Percentiles rank a stretch among this genome's conserved stretches.
phyloP scores from a whole-genome alignment of 1,140 invertebrate species.

The Drosophila orosa region DNA sequence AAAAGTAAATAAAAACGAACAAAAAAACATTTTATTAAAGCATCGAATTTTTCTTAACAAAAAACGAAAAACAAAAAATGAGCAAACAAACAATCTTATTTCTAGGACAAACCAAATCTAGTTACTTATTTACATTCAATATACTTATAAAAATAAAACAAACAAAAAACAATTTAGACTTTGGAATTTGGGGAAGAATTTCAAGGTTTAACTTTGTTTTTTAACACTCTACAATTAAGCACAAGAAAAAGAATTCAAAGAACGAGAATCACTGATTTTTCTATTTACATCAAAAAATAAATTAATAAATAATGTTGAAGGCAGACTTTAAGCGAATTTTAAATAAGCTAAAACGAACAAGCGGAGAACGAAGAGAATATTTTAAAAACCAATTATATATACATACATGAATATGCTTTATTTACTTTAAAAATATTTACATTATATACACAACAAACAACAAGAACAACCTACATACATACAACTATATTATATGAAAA shows the following conservation, averaged over 20 bases:
- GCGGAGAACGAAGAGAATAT: constrained; percentile 51
- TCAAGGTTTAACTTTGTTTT: constrained; percentile 76
- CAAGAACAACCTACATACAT: constrained; percentile 46
- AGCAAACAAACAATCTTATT: constrained; percentile 80
- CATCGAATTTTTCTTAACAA: constrained; percentile 78
- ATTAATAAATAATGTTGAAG: constrained; percentile 63
- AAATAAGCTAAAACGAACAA: constrained; percentile 63
- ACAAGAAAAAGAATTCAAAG: constrained; percentile 44
- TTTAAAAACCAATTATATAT: constrained; percentile 71
- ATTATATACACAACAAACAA: constrained; percentile 53
- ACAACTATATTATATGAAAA: constrained; percentile 51
- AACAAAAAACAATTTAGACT: constrained; percentile 63
- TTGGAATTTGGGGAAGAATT: constrained; percentile 84
- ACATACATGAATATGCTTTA: constrained; percentile 78
- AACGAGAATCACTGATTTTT: constrained; percentile 69
- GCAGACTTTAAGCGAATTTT: constrained; percentile 77
- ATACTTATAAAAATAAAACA: constrained; percentile 4
- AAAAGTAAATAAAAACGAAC: constrained; percentile 19
- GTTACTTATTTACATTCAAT: constrained; percentile 55
- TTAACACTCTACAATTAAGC: constrained; percentile 49
- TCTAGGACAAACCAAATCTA: constrained; percentile 64
- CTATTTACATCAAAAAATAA: constrained; percentile 69
- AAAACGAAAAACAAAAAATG: constrained; percentile 38
- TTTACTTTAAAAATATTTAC: constrained; percentile 78
- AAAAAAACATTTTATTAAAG: constrained; percentile 72